These are phyloP conservation scores for Leptestheria dahalacensis DNA, from an alignment of 1,140 invertebrate species.

Conservation along the genomic window DNA sequence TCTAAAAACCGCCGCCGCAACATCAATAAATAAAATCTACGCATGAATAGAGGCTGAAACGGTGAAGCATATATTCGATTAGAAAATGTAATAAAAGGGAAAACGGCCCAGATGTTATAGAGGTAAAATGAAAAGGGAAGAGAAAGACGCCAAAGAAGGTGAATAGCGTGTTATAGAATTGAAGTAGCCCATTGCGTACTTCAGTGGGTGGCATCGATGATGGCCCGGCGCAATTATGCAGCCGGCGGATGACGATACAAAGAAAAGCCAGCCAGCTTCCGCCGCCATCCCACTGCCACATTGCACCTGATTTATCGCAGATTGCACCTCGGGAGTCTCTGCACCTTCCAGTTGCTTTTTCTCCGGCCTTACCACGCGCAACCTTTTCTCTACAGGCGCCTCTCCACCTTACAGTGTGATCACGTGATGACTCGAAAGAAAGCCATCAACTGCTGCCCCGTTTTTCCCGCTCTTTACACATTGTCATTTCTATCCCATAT, in stretches of 20 bases:
- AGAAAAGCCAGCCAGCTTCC: neutral
- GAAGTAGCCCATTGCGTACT: neutral
- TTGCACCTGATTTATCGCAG: conserved; percentile 13
- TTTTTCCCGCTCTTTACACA: no score
- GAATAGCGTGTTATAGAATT: neutral
- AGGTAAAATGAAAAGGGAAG: neutral
- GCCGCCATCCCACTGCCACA: conserved; percentile 4
- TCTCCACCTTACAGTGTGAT: no score
- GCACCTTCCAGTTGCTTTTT: neutral
- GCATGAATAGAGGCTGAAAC: no score
- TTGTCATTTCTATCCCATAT: no score
- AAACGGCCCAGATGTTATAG: neutral
- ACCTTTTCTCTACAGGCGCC: neutral
- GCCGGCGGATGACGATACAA: neutral
- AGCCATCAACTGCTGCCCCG: no score
- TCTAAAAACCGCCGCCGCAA: no score
- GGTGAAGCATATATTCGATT: neutral
- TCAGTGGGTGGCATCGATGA: neutral
- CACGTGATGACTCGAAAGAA: no score
- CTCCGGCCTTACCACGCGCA: neutral
- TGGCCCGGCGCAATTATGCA: neutral
- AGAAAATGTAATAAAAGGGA: neutral
- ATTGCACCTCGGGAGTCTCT: conserved; percentile 12
- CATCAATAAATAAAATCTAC: no score
- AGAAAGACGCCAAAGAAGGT: neutral